phyloP scores from a whole-genome alignment of 2,113 vertebrate species.

The Callithrix jacchus region DNA sequence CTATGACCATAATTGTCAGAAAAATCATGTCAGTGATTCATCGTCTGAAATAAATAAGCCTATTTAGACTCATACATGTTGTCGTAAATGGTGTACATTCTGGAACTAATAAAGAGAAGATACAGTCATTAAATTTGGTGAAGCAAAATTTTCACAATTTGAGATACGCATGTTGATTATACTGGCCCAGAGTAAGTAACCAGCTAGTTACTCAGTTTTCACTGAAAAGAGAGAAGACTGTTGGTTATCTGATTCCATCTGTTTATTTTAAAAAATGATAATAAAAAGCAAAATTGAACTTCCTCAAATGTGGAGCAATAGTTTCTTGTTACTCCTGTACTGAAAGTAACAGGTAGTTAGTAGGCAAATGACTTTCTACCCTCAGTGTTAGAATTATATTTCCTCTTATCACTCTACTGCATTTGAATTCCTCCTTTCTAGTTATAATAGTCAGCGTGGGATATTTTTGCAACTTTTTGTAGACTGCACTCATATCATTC shows the following conservation, averaged over 20 bases:
- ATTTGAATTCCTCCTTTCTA: background rate
- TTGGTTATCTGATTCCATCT: background rate
- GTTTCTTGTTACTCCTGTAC: background rate
- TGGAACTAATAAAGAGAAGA: background rate
- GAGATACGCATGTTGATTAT: background rate
- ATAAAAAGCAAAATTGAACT: background rate
- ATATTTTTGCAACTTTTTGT: background rate
- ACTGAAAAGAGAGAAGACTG: background rate
- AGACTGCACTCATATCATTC: background rate
- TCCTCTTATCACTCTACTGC: background rate
- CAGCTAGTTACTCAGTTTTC: background rate
- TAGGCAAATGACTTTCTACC: background rate
- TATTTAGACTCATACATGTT: background rate
- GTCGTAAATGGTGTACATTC: background rate
- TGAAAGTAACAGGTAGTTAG: background rate
- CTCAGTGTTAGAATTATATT: background rate
- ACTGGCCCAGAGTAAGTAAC: background rate
- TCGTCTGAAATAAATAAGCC: background rate
- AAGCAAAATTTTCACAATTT: background rate
- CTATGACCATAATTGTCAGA: background rate
- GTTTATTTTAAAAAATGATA: background rate
- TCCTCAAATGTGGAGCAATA: background rate
- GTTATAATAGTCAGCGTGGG: background rate
- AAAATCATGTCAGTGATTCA: background rate
- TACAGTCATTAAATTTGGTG: background rate